Evolutionary conservation across 2,888 invertebrate genomes (phyloP).

Genomic region (Drosophila pseudotakahashii): DNA sequence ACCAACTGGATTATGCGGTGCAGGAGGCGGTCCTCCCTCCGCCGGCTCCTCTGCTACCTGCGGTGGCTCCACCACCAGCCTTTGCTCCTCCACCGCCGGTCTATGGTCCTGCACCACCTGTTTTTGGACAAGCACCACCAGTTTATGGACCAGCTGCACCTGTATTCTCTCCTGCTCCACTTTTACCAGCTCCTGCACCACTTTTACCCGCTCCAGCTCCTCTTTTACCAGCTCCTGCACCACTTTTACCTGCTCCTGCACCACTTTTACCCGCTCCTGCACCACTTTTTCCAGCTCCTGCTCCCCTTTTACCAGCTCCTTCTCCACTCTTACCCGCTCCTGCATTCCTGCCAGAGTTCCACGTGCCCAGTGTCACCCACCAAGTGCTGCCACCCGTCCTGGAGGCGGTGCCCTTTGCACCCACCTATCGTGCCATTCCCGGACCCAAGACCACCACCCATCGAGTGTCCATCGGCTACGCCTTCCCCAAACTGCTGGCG

Average conservation of each 20-base stretch:
- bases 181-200: slow-evolving; percentile 32
- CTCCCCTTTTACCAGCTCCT: slow-evolving; percentile 24
- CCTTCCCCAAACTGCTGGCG: slow-evolving; percentile 73
- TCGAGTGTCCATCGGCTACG: slow-evolving; percentile 80
- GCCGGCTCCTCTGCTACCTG: slow-evolving; percentile 26
- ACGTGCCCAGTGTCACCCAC: slow-evolving; percentile 61
- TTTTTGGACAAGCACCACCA: slow-evolving; percentile 38
- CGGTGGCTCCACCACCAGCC: slow-evolving; percentile 28
- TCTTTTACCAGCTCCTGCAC: slow-evolving; percentile 22
- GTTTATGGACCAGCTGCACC: slow-evolving; percentile 20
- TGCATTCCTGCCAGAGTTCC: slow-evolving; percentile 39
- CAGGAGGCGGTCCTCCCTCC: slow-evolving; percentile 45
- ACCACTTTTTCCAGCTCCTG: slow-evolving; percentile 23
- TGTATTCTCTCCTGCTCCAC: slow-evolving; percentile 23
- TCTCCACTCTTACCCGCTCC: slow-evolving; percentile 40
- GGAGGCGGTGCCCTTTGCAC: slow-evolving; percentile 73
- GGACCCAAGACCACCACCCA: slow-evolving; percentile 82
- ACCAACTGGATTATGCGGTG: slow-evolving; percentile 64
- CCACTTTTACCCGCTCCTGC: slow-evolving; percentile 24
- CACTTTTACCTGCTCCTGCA: slow-evolving; percentile 30
- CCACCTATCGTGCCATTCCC: slow-evolving; percentile 79
- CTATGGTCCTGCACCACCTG: slow-evolving; percentile 39
- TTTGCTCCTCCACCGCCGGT: slow-evolving; percentile 13
- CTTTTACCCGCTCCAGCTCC: slow-evolving; percentile 20
- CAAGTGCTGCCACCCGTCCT: slow-evolving; percentile 64